phyloP scores from a whole-genome alignment of 2,888 invertebrate genomes.

The Caenorhabditis sp. region DNA sequence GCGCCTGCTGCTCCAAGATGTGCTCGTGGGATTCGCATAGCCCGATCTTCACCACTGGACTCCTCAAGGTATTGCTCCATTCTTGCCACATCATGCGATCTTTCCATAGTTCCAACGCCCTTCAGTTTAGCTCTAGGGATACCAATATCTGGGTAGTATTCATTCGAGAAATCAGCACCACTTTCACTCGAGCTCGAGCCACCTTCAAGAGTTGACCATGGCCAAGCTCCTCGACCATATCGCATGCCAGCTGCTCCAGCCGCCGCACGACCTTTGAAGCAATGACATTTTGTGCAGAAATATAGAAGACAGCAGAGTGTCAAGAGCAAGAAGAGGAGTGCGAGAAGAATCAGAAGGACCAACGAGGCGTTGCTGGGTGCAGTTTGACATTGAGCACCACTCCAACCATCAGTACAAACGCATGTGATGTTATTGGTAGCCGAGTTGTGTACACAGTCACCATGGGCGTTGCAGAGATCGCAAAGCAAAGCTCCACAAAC shows the following conservation, averaged over 20 bases:
- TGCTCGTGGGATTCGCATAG: slow-evolving; percentile 67
- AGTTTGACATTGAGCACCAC: slow-evolving; percentile 65
- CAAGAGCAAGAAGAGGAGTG: slow-evolving; percentile 68
- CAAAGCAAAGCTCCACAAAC: slow-evolving; percentile 68
- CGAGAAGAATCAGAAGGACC: slow-evolving; percentile 66
- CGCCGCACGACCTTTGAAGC: slow-evolving; percentile 56
- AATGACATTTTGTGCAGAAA: slow-evolving; percentile 69
- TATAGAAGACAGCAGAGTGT: slow-evolving; percentile 69
- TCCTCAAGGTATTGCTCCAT: slow-evolving; percentile 65
- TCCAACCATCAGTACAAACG: slow-evolving; percentile 68
- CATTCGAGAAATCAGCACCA: slow-evolving; percentile 64
- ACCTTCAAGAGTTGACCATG: slow-evolving; percentile 69
- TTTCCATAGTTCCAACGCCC: slow-evolving; percentile 18
- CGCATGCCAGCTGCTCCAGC: slow-evolving; percentile 43
- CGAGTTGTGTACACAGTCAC: slow-evolving; percentile 68
- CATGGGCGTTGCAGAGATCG: slow-evolving; percentile 65
- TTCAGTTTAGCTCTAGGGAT: slow-evolving; percentile 71
- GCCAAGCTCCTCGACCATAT: slow-evolving; percentile 59
- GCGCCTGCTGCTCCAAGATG: slow-evolving; percentile 54
- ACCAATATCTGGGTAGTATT: slow-evolving; percentile 68
- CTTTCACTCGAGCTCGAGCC: slow-evolving; percentile 65
- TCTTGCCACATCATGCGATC: slow-evolving; percentile 57
- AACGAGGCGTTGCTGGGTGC: slow-evolving; percentile 65
- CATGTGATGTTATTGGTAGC: slow-evolving; percentile 69
- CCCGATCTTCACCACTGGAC: slow-evolving; percentile 13